phyloP scores from a whole-genome alignment of 2,888 invertebrate genomes.

The Osmoderma eremita region DNA sequence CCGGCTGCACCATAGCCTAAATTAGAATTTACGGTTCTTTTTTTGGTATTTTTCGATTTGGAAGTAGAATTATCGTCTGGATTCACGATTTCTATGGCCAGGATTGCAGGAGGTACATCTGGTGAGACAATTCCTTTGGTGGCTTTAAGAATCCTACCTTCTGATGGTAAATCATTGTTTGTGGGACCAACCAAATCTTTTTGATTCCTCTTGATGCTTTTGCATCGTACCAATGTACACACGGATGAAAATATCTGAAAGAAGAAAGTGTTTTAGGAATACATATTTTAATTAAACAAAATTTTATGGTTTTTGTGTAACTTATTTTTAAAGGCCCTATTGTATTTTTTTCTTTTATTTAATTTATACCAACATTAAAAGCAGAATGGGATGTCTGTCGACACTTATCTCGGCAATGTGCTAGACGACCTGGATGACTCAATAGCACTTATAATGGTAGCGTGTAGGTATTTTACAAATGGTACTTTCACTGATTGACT shows the following conservation, averaged over 20 bases:
- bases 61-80: slow-evolving; percentile 54
- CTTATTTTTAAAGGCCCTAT: not conserved
- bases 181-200: slow-evolving; percentile 7
- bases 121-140: too few species aligned
- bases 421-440: too few species aligned
- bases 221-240: not conserved
- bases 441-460: too few species aligned
- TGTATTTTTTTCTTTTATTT: too few species aligned
- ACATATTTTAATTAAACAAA: not conserved
- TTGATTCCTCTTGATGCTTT: slow-evolving; percentile 22
- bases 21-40: slow-evolving; percentile 77
- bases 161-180: slow-evolving; percentile 31
- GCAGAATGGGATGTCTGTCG: too few species aligned
- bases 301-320: not conserved
- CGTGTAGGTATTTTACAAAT: too few species aligned
- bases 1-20: slow-evolving; percentile 74
- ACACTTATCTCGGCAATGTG: too few species aligned
- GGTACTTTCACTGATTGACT: too few species aligned
- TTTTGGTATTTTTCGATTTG: slow-evolving; percentile 67
- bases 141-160: too few species aligned
- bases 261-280: not conserved
- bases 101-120: slow-evolving; percentile 65
- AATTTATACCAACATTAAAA: too few species aligned
- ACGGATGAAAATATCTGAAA: slow-evolving; percentile 15
- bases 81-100: slow-evolving; percentile 72